Percentiles rank a stretch among this genome's conserved stretches.
phyloP scores from a whole-genome alignment of 2,113 vertebrate species.

The Chaetorhynchus papuensis region DNA sequence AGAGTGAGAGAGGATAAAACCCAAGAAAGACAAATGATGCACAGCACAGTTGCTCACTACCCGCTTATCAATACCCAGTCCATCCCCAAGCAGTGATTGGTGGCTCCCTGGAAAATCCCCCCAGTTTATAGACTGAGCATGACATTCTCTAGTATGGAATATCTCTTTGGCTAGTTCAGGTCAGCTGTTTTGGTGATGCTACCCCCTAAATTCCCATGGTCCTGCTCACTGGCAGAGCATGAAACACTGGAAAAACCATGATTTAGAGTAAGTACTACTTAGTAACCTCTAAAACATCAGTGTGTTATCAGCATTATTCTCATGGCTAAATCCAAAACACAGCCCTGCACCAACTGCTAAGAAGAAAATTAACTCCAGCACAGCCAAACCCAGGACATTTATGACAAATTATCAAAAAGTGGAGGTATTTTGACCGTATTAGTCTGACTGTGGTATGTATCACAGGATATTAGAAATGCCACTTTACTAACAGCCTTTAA shows the following conservation, averaged over 20 bases:
- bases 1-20: neutral
- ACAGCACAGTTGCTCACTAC: neutral
- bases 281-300: neutral
- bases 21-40: neutral
- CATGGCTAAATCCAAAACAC: neutral
- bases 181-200: neutral
- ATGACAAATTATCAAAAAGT: neutral
- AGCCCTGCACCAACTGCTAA: neutral
- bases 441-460: neutral
- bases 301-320: neutral
- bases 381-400: neutral
- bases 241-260: neutral
- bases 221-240: neutral
- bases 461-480: neutral
- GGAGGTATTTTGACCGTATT: neutral
- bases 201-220: neutral
- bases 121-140: neutral
- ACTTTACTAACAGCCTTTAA: neutral
- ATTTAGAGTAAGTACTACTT: neutral
- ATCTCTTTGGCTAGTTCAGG: neutral
- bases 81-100: neutral
- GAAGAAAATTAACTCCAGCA: neutral
- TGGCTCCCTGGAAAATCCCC: neutral
- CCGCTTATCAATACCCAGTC: neutral
- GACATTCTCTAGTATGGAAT: neutral